Percentiles rank a stretch among this genome's conserved stretches.
Evolutionary conservation across 2,797 vertebrate species (phyloP).

Genomic region (Tokudaia tokunoshimensis): DNA sequence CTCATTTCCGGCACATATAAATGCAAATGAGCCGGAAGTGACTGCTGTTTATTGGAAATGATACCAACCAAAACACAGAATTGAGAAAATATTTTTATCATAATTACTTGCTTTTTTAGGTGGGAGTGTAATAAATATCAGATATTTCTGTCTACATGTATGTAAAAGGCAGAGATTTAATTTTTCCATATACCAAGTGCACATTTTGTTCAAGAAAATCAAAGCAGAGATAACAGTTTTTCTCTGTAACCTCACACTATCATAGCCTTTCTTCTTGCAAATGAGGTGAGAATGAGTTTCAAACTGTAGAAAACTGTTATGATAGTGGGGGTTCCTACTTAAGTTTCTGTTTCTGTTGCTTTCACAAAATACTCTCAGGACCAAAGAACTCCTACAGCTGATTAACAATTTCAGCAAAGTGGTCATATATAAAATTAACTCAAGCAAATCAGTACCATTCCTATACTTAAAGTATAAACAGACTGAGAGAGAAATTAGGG

Average conservation of each 20-base stretch:
- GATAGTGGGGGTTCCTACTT: background rate
- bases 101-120: constrained; percentile 63
- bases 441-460: too few species aligned
- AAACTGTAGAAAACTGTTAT: background rate
- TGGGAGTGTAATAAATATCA: constrained; percentile 61
- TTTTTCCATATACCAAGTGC: background rate
- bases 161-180: constrained; percentile 39
- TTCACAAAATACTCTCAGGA: background rate
- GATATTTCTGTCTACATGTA: constrained; percentile 60
- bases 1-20: constrained; percentile 83
- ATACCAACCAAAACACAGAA: constrained; percentile 80
- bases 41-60: constrained; percentile 81
- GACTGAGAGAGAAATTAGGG: too few species aligned
- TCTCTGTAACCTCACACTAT: constrained; percentile 4
- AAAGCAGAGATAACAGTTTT: background rate
- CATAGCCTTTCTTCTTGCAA: background rate
- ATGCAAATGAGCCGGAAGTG: constrained; percentile 83
- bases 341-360: background rate
- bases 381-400: too few species aligned
- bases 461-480: too few species aligned
- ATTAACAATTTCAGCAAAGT: too few species aligned
- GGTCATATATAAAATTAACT: too few species aligned
- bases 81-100: constrained; percentile 80
- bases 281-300: constrained; percentile 37
- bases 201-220: constrained; percentile 68